Percentiles rank a stretch among this genome's conserved stretches.
phyloP scores from a whole-genome alignment of 2,888 invertebrate genomes.

The Euproctis similis region DNA sequence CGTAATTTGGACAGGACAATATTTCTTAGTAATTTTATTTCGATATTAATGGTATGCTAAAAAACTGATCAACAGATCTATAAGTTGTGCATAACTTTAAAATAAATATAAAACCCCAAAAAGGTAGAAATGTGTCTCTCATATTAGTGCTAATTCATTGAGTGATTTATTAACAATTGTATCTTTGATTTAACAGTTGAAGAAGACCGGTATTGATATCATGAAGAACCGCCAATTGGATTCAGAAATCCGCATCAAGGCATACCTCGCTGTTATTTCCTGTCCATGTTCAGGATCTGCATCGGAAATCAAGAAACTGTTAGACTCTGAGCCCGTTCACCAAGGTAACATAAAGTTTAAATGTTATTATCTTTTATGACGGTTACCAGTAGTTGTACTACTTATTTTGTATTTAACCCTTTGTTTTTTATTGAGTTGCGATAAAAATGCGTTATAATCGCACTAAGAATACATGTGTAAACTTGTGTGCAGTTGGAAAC shows the following conservation, averaged over 20 bases:
- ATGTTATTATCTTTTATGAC: too few species aligned
- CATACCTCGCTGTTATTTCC: slow-evolving; percentile 83
- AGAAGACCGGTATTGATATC: slow-evolving; percentile 74
- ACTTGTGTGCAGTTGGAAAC: slow-evolving; percentile 80
- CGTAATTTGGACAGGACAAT: too few species aligned
- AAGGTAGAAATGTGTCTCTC: too few species aligned
- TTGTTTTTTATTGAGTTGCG: background rate
- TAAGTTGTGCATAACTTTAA: too few species aligned
- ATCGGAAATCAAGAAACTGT: slow-evolving; percentile 79
- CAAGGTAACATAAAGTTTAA: slow-evolving; percentile 73
- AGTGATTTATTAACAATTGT: background rate
- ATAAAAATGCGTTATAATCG: background rate
- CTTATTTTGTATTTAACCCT: too few species aligned
- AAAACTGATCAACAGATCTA: too few species aligned
- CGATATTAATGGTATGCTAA: too few species aligned
- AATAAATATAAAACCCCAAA: too few species aligned
- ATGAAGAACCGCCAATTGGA: slow-evolving; percentile 85
- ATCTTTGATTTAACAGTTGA: slow-evolving; percentile 33
- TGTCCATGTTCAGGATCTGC: slow-evolving; percentile 85
- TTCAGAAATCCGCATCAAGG: slow-evolving; percentile 91
- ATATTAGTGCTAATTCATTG: background rate
- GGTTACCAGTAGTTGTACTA: too few species aligned
- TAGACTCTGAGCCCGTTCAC: slow-evolving; percentile 84
- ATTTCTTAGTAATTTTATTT: too few species aligned
- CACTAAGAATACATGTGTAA: too few species aligned